Conservation (phyloP, 1,140 invertebrate species). For the Diorhabda carinulata region DNA sequence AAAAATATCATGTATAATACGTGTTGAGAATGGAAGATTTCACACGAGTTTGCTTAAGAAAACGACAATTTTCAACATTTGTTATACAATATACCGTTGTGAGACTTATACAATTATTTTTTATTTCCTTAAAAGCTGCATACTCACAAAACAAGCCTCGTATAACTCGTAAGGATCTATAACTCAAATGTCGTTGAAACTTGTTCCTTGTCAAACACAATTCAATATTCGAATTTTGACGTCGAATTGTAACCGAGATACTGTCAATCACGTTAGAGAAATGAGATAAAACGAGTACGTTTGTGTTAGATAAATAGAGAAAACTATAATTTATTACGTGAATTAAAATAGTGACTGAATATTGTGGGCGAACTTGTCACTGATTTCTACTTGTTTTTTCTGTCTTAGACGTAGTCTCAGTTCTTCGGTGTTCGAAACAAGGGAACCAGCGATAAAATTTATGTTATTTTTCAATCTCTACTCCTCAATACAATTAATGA, state of each 20-base stretch:
- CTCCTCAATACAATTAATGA: background rate
- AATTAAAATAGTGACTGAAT: background rate
- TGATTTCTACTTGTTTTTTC: background rate
- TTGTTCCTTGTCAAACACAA: background rate
- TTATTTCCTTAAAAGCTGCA: too few relatives aligned
- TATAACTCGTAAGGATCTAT: background rate
- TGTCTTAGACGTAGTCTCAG: background rate
- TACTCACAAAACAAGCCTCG: too few relatives aligned
- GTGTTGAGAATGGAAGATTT: too few relatives aligned
- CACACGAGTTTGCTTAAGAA: too few relatives aligned
- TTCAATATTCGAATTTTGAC: constrained; percentile 2
- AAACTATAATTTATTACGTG: constrained; percentile 3
- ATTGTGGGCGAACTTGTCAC: background rate
- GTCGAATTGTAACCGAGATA: background rate
- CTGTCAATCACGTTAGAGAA: constrained; percentile 1
- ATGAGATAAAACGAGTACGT: background rate
- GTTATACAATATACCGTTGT: too few relatives aligned
- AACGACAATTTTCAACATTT: too few relatives aligned
- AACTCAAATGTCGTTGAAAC: background rate
- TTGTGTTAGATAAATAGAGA: constrained; percentile 2
- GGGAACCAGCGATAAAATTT: background rate
- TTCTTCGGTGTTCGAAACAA: background rate
- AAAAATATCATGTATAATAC: too few relatives aligned
- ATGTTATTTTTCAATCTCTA: background rate
- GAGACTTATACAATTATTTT: too few relatives aligned